phyloP scores from a whole-genome alignment of 2,888 invertebrate species.

The Choreutis nemorana region DNA sequence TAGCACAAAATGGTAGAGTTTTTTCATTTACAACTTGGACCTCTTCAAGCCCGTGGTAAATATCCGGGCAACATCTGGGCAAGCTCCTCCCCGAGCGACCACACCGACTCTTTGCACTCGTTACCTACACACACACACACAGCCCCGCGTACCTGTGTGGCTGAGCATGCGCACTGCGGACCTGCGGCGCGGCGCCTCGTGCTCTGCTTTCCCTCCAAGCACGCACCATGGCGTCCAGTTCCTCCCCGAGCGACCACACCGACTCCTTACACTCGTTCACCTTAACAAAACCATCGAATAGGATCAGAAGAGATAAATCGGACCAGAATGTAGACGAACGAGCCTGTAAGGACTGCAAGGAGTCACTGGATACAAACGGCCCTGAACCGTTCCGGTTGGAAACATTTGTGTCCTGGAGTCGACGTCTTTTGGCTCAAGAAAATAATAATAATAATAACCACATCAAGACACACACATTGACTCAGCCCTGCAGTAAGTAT shows the following conservation, averaged over 20 bases:
- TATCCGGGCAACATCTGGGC: slow-evolving; percentile 96
- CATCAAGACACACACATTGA: no score
- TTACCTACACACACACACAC: slow-evolving; percentile 79
- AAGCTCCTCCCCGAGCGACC: slow-evolving; percentile 89
- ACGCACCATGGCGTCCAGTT: slow-evolving; percentile 93
- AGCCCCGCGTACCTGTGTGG: slow-evolving; percentile 73
- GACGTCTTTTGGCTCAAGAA: no score
- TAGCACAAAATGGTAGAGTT: no score
- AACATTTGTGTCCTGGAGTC: no score
- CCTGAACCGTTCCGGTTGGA: no score
- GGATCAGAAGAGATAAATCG: neutral
- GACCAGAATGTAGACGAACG: neutral
- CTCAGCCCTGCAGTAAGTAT: no score
- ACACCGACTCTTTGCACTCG: slow-evolving; percentile 89
- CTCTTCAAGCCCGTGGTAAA: no score
- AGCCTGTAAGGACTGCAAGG: neutral
- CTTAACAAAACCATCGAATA: slow-evolving; percentile 24
- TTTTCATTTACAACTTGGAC: no score
- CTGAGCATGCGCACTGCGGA: slow-evolving; percentile 66
- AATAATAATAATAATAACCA: no score
- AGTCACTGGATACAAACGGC: no score
- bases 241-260: slow-evolving; percentile 87
- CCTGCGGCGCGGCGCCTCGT: slow-evolving; percentile 72
- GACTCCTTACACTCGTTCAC: slow-evolving; percentile 91
- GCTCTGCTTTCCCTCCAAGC: slow-evolving; percentile 83